Base-by-base conservation (phyloP, 2,797 vertebrate genomes). In the Eleutherodactylus coqui region DNA sequence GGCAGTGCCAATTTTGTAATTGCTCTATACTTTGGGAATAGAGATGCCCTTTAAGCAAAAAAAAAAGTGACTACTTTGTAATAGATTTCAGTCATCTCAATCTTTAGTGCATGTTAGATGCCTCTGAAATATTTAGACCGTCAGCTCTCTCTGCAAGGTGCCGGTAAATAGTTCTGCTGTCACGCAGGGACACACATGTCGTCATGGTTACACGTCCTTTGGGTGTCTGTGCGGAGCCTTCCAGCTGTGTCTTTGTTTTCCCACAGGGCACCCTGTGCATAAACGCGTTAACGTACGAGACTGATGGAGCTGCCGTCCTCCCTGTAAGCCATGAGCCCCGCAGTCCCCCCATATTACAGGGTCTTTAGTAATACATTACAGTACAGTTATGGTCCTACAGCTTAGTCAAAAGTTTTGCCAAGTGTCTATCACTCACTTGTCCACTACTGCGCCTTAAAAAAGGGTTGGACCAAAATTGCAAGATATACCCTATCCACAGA, bases 191-290 rank as follows among this genome's bases (percentile, higher is more conserved):
- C 78, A 43, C 70, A 79, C 69, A 53, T 75, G 77, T 80, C 70
- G 67, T 38, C 84, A 53, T 86, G 49, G 78, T 41, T 38, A 82
- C 79, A 38, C 0, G 34, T 81, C 85, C 70, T 69, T 45, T 17
- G 79, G 70, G 78, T 58, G 47, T 79, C 49, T 84, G 38, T 24
- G 14, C 47, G 27, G 76, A 72, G 19, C 14, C 58, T 53, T 49
- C 78, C 85, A 75, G 85, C 85, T 75, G 85, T 51, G 78, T 75
- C 79, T 76, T 58, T 32, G 43, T 51, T 38, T 72, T 51, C 85
- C 78, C 55, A 45, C 38, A 41, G 19, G 69, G 62, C n/a, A 24
- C 41, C 32, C 76, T n/a, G 51, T 29, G 27, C 69, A n/a, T 51
- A 43, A n/a, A 24, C 45, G 47, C 55, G 14, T 55, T 38, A 14